phyloP scores from a whole-genome alignment of 2,888 invertebrate species.

The Ceriagrion tenellum region DNA sequence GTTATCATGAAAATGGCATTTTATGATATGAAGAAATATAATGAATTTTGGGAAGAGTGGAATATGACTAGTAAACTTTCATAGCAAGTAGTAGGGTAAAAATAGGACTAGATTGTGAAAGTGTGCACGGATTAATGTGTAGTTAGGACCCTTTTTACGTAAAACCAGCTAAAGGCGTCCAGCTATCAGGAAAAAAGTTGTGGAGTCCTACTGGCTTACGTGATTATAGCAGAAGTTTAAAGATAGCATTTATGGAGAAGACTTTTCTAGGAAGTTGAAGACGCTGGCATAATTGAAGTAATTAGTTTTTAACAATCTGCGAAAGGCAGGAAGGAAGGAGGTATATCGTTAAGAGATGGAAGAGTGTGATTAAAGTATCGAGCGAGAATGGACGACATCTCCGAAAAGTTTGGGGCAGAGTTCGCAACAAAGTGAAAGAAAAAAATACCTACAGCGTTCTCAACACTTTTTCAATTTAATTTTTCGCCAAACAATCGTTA shows the following conservation, averaged over 20 bases:
- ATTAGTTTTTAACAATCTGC: slow-evolving; percentile 6
- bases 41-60: too few relatives aligned
- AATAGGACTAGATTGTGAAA: too few relatives aligned
- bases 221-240: not conserved
- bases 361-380: not conserved
- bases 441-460: not conserved
- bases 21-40: too few relatives aligned
- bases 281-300: not conserved
- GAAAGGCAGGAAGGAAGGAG: not conserved
- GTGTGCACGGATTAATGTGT: too few relatives aligned
- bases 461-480: not conserved
- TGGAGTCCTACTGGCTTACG: not conserved
- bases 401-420: not conserved
- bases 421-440: not conserved
- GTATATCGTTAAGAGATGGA: not conserved
- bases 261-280: not conserved
- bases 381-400: not conserved
- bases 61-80: too few relatives aligned
- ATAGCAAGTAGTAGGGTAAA: too few relatives aligned
- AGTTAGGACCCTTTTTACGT: too few relatives aligned
- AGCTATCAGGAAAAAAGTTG: not conserved
- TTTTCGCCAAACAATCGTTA: not conserved
- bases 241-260: not conserved
- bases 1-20: too few relatives aligned
- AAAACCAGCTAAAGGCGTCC: too few relatives aligned